Base-by-base conservation (phyloP, 2,113 vertebrate species). In the Sinosuthora webbiana region DNA sequence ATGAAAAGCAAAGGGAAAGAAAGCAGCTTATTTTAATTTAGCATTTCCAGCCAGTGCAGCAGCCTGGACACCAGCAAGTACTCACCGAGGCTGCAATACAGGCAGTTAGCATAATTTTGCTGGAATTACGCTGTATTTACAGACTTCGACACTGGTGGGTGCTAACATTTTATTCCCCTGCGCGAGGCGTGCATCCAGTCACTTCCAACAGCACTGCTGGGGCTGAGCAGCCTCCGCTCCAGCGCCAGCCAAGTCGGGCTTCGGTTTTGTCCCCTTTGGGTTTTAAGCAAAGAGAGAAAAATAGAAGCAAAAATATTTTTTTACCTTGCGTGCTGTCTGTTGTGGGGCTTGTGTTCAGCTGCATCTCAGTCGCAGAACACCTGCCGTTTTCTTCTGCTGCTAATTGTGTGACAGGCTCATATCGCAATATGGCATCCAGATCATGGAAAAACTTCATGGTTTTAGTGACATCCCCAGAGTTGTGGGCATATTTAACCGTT, bases 391-490 rank as follows among this genome's bases (percentile, higher is more conserved):
- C 96, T 62, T 97, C 97, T 65, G 98, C 97, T 87, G 89, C 95
- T 85, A 95, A 94, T 84, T 96, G 95, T 93, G 92, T 89, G 89
- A 89, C 91, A 47, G 97, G 78, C 68, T 97, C 96, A 47, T 93
- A 90, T 81, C 98, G 98, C 96, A 98, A 95, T 96, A 98, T 98
- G 62, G 97, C 96, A 93, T 98, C 97, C 96, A 98, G 71, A 25
- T 98, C 98, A 64, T 95, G 95, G 97, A 98, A 98, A 98, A 98
- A 98, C 97, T 97, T 98, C 94, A 98, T 98, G 89, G 97, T 97
- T 93, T 98, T 97, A 92, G 94, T 97, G 94, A 94, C 95, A 96
- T 97, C 96, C 91, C 97, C 96, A 62, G 97, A 96, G 85, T 86
- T 97, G 95, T 96, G 97, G 88, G 97, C 97, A 90, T 96, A 94